These are phyloP conservation scores for Acleris cristana DNA, from an alignment of 2,888 invertebrate genomes.

Conservation along the genomic window DNA sequence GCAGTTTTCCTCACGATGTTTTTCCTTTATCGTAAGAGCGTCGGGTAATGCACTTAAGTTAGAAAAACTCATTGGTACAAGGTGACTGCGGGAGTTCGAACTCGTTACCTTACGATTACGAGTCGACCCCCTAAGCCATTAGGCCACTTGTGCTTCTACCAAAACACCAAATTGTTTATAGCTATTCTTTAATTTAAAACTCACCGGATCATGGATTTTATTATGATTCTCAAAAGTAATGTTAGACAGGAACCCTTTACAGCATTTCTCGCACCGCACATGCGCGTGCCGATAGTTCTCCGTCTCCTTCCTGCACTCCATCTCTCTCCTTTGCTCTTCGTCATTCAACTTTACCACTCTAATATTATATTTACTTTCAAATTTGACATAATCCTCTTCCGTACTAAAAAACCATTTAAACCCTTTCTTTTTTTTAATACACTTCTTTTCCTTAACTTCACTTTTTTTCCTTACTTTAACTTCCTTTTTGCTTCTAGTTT, in stretches of 20 bases:
- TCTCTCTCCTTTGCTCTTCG: conserved; percentile 40
- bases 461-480: conserved; percentile 23
- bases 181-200: too few relatives aligned
- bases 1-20: too few relatives aligned
- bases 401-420: conserved; percentile 37
- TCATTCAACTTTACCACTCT: conserved; percentile 36
- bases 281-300: conserved; percentile 32
- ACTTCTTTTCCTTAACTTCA: neutral
- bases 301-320: conserved; percentile 28
- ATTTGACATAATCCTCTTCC: conserved; percentile 39
- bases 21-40: too few relatives aligned
- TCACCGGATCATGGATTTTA: conserved; percentile 33
- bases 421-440: conserved; percentile 21
- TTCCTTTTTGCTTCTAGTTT: conserved; percentile 1
- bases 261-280: conserved; percentile 34
- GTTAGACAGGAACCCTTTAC: conserved; percentile 28
- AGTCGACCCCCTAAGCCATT: too few relatives aligned
- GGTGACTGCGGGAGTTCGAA: too few relatives aligned
- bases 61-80: too few relatives aligned
- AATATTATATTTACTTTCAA: conserved; percentile 37
- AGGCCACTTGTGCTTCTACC: too few relatives aligned
- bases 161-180: too few relatives aligned
- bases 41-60: too few relatives aligned
- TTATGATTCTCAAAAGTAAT: conserved; percentile 35
- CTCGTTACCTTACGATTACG: too few relatives aligned